Conservation (phyloP, 2,113 vertebrate genomes). For the Podarcis muralis region DNA sequence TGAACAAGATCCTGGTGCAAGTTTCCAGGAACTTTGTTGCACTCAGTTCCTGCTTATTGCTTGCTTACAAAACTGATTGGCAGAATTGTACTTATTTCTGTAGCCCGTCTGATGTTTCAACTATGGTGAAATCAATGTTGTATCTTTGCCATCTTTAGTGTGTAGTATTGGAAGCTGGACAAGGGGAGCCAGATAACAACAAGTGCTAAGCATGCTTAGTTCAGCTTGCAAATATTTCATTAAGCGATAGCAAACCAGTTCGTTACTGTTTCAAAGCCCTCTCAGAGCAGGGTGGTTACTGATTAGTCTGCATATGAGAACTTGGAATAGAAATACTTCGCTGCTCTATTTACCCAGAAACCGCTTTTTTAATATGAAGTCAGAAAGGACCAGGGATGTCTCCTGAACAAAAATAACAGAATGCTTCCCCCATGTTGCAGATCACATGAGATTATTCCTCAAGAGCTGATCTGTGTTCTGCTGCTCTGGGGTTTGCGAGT, state of each 20-base stretch:
- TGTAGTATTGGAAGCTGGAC: slow-evolving; percentile 56
- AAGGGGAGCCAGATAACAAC: slow-evolving; percentile 46
- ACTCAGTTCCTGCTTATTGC: slow-evolving; percentile 59
- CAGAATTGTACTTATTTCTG: slow-evolving; percentile 26
- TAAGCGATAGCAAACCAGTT: slow-evolving; percentile 31
- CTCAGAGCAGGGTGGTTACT: background rate
- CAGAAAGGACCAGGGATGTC: background rate
- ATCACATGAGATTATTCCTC: no score
- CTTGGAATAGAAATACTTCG: background rate
- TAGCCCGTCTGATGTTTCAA: slow-evolving; percentile 39
- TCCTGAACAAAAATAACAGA: no score
- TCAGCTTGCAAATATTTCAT: slow-evolving; percentile 36
- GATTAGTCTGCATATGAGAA: background rate
- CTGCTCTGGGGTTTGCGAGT: no score
- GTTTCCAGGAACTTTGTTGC: slow-evolving; percentile 61
- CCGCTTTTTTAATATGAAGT: background rate
- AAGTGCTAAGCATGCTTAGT: slow-evolving; percentile 36
- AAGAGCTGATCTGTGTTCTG: no score
- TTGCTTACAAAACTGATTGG: slow-evolving; percentile 61
- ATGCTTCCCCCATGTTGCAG: no score
- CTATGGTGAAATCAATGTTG: slow-evolving; percentile 47
- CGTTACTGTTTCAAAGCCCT: slow-evolving; percentile 31
- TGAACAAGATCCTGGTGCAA: slow-evolving; percentile 33
- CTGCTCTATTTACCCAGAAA: background rate
- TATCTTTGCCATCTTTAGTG: slow-evolving; percentile 56